These are phyloP conservation scores for Tetramorium alpestre DNA, from an alignment of 1,140 invertebrate genomes.

Conservation along the genomic window DNA sequence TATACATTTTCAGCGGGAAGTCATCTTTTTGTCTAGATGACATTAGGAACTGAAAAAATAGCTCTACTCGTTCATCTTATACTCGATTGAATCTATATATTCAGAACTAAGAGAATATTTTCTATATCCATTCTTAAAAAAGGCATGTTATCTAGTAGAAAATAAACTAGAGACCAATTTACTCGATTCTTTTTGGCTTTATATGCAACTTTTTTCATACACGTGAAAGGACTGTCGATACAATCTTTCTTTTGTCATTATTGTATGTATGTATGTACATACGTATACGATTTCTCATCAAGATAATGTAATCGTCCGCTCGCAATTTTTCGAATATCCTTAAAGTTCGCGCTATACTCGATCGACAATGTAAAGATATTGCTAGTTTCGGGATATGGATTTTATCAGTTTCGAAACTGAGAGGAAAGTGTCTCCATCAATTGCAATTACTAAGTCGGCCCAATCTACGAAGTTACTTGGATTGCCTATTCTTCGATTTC, in stretches of 20 bases:
- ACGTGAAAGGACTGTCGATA: slow-evolving; percentile 87
- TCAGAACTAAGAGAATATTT: background rate
- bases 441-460: slow-evolving; percentile 96
- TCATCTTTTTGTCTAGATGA: no score
- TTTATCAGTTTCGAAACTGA: slow-evolving; percentile 95
- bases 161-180: slow-evolving; percentile 8
- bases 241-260: slow-evolving; percentile 88
- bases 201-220: slow-evolving; percentile 86
- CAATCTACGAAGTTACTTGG: slow-evolving; percentile 87
- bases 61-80: no score
- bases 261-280: slow-evolving; percentile 84
- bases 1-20: no score
- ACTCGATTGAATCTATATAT: background rate
- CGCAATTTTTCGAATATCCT: slow-evolving; percentile 90
- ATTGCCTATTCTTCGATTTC: slow-evolving; percentile 2
- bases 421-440: slow-evolving; percentile 98
- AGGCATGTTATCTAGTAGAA: background rate
- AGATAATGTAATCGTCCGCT: slow-evolving; percentile 88
- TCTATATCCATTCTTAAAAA: background rate
- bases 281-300: slow-evolving; percentile 91
- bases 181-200: slow-evolving; percentile 80
- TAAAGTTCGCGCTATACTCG: slow-evolving; percentile 88
- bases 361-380: slow-evolving; percentile 96
- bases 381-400: slow-evolving; percentile 95
- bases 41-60: no score